Percentiles rank a stretch among this genome's conserved stretches.
These are phyloP conservation scores for Cinclus cinclus DNA, from an alignment of 2,113 vertebrate genomes.

Conservation along the genomic window DNA sequence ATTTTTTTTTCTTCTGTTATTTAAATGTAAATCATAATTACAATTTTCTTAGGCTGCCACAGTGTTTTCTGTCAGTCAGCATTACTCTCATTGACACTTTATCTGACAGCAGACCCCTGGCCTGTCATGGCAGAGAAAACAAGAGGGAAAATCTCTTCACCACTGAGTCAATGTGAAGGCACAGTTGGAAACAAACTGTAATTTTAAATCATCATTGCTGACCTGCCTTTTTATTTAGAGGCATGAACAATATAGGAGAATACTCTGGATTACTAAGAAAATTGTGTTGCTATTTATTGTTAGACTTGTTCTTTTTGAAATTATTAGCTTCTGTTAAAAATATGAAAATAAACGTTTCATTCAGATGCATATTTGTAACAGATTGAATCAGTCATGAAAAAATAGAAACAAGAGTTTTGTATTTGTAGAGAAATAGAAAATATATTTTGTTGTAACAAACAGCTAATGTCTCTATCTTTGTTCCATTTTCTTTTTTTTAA, in stretches of 20 bases:
- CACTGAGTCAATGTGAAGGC: neutral
- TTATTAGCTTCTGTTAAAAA: neutral
- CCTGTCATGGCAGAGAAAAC: neutral
- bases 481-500: neutral
- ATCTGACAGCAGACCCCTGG: neutral
- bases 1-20: neutral
- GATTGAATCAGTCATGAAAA: neutral
- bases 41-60: neutral
- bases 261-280: neutral
- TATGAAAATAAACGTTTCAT: neutral
- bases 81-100: neutral
- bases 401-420: neutral
- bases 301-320: neutral
- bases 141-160: neutral
- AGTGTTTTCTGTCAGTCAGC: neutral
- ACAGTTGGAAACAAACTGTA: neutral
- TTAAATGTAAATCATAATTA: neutral
- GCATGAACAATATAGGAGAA: neutral
- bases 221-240: neutral
- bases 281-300: neutral
- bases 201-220: neutral
- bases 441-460: neutral
- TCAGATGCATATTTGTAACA: neutral
- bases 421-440: neutral
- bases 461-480: rapidly evolving